Percentiles rank a stretch among this genome's conserved stretches.
Conservation (phyloP, 2,113 vertebrate genomes). For the Nycticorax nycticorax region DNA sequence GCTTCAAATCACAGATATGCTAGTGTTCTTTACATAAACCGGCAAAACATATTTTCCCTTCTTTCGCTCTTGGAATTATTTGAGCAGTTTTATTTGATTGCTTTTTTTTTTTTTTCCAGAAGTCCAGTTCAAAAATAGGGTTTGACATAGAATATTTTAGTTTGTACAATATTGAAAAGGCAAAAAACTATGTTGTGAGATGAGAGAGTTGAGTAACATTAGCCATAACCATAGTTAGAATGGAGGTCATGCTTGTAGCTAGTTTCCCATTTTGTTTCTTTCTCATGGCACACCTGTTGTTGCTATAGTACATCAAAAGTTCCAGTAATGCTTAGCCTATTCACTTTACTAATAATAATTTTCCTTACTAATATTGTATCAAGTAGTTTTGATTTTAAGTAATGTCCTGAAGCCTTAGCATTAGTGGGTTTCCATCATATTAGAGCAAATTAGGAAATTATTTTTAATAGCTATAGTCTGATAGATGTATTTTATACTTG, state of each 20-base stretch:
- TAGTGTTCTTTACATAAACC: neutral
- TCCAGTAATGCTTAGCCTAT: neutral
- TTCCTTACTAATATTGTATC: neutral
- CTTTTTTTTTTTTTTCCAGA: neutral
- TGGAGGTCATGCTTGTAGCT: neutral
- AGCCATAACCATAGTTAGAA: neutral
- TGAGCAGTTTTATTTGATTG: neutral
- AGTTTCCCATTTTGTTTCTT: neutral
- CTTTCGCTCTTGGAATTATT: neutral
- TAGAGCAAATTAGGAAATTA: slow-evolving; percentile 16
- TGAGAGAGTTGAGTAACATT: neutral
- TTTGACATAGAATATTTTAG: neutral
- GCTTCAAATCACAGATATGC: neutral
- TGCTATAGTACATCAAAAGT: neutral
- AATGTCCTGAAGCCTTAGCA: neutral
- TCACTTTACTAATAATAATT: neutral
- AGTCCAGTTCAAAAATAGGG: neutral
- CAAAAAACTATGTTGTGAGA: neutral
- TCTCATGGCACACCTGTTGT: neutral
- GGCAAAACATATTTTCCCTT: neutral
- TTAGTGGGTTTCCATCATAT: neutral
- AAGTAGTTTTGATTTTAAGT: slow-evolving; percentile 11
- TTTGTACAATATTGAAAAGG: neutral
- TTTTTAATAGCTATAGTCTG: slow-evolving; percentile 5
- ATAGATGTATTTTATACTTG: slow-evolving; percentile 27